A percentile compares a stretch with the other conserved stretches of the same genome.
phyloP scores from a whole-genome alignment of 2,113 vertebrate genomes.

The Spea multiplicata region DNA sequence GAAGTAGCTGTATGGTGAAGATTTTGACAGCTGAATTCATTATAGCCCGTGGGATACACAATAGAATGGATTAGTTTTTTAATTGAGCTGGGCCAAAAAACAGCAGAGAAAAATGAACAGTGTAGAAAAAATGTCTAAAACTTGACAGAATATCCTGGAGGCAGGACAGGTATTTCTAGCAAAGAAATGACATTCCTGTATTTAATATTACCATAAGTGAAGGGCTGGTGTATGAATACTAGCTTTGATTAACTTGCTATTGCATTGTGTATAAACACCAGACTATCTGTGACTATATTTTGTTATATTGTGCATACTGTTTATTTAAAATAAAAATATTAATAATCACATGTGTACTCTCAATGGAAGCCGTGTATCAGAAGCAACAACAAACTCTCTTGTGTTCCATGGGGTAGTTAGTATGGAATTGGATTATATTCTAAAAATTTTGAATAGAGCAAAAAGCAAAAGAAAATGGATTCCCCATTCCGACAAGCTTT shows the following conservation, averaged over 20 bases:
- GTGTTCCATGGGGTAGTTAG: not conserved
- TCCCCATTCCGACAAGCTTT: too few species aligned
- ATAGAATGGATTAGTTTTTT: slow-evolving; percentile 62
- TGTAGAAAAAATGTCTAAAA: slow-evolving; percentile 50
- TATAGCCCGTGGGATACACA: slow-evolving; percentile 57
- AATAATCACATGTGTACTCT: not conserved
- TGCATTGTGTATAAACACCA: slow-evolving; percentile 2
- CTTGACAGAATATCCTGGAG: slow-evolving; percentile 43
- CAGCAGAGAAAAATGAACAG: slow-evolving; percentile 49
- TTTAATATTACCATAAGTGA: slow-evolving; percentile 32
- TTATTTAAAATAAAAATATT: not conserved
- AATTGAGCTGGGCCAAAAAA: slow-evolving; percentile 65
- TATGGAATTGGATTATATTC: not conserved
- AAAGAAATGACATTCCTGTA: not conserved
- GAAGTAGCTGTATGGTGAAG: slow-evolving; percentile 62
- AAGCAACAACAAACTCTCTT: not conserved
- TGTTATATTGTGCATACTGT: not conserved
- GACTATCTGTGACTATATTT: not conserved
- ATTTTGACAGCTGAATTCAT: slow-evolving; percentile 72
- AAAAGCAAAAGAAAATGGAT: not conserved
- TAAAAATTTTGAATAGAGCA: not conserved
- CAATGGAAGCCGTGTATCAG: not conserved
- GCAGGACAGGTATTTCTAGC: slow-evolving; percentile 31
- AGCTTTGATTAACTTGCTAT: slow-evolving; percentile 1
- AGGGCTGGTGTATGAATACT: slow-evolving; percentile 8